Conservation (phyloP, 2,113 vertebrate genomes). For the Nerophis ophidion region DNA sequence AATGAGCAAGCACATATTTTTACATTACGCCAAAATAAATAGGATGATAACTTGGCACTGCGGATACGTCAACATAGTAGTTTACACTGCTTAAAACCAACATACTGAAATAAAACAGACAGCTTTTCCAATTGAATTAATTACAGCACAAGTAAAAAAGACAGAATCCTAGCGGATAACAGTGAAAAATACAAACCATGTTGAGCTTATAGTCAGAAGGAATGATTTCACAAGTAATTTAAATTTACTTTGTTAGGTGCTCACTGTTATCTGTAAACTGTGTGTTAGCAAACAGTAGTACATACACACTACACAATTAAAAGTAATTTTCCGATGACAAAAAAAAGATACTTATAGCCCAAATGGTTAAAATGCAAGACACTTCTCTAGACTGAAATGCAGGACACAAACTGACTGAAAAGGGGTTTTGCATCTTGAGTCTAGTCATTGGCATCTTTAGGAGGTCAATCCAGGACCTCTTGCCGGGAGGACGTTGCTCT, state of each 20-base stretch:
- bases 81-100: too few species aligned
- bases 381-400: slow-evolving; percentile 3
- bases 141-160: slow-evolving; percentile 19
- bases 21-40: too few species aligned
- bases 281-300: slow-evolving; percentile 20
- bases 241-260: too few species aligned
- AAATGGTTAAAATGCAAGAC: slow-evolving; percentile 2
- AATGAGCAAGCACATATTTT: too few species aligned
- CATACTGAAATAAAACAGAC: too few species aligned
- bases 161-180: slow-evolving; percentile 13
- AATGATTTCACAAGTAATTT: neutral
- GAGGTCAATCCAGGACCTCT: slow-evolving; percentile 42
- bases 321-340: neutral
- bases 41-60: too few species aligned
- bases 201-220: slow-evolving; percentile 8
- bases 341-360: neutral
- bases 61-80: too few species aligned
- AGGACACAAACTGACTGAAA: slow-evolving; percentile 12
- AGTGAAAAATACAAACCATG: slow-evolving; percentile 10
- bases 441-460: slow-evolving; percentile 20
- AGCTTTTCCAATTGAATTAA: neutral
- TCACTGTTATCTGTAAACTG: too few species aligned
- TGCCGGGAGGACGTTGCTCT: slow-evolving; percentile 88
- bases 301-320: slow-evolving; percentile 1
- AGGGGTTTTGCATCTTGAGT: neutral